Evolutionary conservation across 2,797 vertebrate genomes (phyloP), one percentile per base, ranked within the genome.

Genomic region (Xenopus petersii): DNA sequence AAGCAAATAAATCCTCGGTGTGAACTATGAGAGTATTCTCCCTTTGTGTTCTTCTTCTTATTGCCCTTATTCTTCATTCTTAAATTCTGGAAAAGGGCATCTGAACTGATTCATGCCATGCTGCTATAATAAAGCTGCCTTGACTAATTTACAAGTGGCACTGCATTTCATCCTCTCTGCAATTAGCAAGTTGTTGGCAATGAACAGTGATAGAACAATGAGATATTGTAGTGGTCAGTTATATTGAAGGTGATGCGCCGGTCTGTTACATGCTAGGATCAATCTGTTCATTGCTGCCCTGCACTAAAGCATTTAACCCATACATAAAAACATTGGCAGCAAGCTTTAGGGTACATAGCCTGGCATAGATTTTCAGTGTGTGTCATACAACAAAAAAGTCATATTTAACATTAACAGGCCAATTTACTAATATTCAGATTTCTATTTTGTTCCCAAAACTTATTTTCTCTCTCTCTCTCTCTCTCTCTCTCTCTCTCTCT

Each of bases 31-130:
- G 7, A 67, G 15, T 58, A 16, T 17, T 48, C 58, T 67, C 15
- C 8, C 49, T 73, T 62, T 60, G 51, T 47, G 46, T 16, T 47
- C 26, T 21, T 61, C 64, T 26, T 17, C 10, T 47, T 47, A 48
- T 67, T 47, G 66, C 48, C 21, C 71, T 46, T 58, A 13, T 36
- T 15, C 21, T 30, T 36, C 59, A 58, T 75, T 47, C 54, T 71
- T 60, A 67, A 71, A 55, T 54, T 77, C 70, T 67, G 58, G 64
- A 48, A 72, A 33, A 68, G 58, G 64, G 56, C 64, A 56, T 63
- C 11, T 10, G 48, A 64, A 56, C 8, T 67, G 70, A 77, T 77
- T 72, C 48, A 67, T 66, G 42, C 48, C 54, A 24, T 9, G 21
- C 64, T 51, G 56, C 63, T 63, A 54, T 26, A 5, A 10, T 71